phyloP scores from a whole-genome alignment of 2,888 invertebrate species.

The Tachina fera region DNA sequence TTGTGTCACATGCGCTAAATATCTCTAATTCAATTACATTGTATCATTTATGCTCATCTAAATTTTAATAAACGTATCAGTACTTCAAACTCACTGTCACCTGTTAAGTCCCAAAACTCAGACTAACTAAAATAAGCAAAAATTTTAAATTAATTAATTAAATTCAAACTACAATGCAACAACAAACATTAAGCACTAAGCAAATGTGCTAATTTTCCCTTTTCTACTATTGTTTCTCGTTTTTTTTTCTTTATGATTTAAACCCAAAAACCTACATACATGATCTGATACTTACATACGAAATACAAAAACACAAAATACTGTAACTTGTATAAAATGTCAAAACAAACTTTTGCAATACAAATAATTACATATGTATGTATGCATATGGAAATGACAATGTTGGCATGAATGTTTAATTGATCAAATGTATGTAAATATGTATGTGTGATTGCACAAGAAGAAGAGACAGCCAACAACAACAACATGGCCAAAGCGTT shows the following conservation, averaged over 20 bases:
- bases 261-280: conserved; percentile 33
- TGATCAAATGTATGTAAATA: not conserved
- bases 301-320: conserved; percentile 38
- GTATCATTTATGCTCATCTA: conserved; percentile 56
- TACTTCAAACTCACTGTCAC: conserved; percentile 65
- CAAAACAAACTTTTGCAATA: conserved; percentile 26
- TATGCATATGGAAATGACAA: not conserved
- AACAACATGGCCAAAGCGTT: conserved; percentile 80
- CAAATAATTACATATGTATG: not conserved
- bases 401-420: conserved; percentile 10
- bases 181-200: conserved; percentile 47
- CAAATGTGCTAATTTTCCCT: conserved; percentile 61
- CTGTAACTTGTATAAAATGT: conserved; percentile 2
- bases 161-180: conserved; percentile 40
- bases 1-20: conserved; percentile 66
- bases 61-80: conserved; percentile 45
- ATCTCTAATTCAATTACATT: conserved; percentile 42
- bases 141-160: conserved; percentile 42
- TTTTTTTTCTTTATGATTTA: conserved; percentile 52
- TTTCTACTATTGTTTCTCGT: conserved; percentile 60
- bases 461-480: conserved; percentile 66
- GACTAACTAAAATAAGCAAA: conserved; percentile 66
- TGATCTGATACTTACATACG: conserved; percentile 42
- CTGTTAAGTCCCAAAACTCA: conserved; percentile 70
- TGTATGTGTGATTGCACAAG: not conserved